phyloP scores from a whole-genome alignment of 1,140 invertebrate genomes.

The Ceratosolen fusciceps region DNA sequence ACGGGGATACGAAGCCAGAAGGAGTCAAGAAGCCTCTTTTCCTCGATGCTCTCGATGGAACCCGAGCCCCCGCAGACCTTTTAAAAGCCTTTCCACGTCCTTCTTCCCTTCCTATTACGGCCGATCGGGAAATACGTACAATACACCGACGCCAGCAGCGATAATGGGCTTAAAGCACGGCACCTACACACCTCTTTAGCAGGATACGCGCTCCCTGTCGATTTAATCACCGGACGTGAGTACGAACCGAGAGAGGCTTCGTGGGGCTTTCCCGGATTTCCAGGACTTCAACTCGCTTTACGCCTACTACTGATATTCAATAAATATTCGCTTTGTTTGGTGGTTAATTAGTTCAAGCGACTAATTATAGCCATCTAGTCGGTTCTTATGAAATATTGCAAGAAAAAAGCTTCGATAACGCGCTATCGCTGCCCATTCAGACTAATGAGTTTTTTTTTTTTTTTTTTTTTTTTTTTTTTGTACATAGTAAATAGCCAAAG shows the following conservation, averaged over 20 bases:
- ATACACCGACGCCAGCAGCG: conserved; percentile 4
- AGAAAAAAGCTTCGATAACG: neutral
- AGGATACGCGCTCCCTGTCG: neutral
- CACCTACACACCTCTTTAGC: neutral
- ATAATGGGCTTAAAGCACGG: conserved; percentile 10
- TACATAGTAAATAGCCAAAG: no score
- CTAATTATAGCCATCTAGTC: neutral
- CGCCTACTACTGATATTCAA: neutral
- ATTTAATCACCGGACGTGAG: neutral
- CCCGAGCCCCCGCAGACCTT: neutral
- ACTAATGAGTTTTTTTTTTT: no score
- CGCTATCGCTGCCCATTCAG: no score
- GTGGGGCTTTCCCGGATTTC: neutral
- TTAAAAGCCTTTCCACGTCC: conserved; percentile 4
- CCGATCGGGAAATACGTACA: conserved; percentile 12
- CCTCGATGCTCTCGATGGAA: neutral
- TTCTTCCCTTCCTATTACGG: neutral
- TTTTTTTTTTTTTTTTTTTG: no score
- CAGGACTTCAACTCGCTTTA: neutral
- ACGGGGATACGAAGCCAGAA: neutral
- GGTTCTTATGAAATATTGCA: no score
- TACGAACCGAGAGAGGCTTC: no score
- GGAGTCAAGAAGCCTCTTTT: neutral
- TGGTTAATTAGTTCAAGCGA: neutral
- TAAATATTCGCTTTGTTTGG: neutral